Evolutionary conservation across 2,888 invertebrate species (phyloP), one percentile per base, ranked within the genome.

Genomic region (Diadegma fenestrale): DNA sequence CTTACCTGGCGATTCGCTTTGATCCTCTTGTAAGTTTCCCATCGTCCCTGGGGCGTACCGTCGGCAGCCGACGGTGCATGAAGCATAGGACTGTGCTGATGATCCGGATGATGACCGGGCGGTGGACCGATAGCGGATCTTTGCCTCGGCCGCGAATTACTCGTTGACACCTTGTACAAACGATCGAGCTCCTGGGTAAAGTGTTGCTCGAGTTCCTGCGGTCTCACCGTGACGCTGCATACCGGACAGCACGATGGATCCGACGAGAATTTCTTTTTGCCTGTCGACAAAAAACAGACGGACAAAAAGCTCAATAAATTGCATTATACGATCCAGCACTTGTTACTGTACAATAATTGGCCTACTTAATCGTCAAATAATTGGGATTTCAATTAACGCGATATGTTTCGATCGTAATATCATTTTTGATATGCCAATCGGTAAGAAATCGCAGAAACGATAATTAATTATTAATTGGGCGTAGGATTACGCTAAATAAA

Each of bases 161-260:
- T 91, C 68, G 93, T 90, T 10, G 95, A 94, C 71, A 96, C 92
- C 92, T 96, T 96, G 90, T 95, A 94, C 72, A 97, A 94, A 88
- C 96, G 96, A 86, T 97, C 97, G 87, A 98, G 95, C 94, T 98
- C 98, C 85, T 97, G 95, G 69, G 96, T 94, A 88, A 97, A 96
- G 94, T 98, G 99, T 37, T 96, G 95, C 89, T 98, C 97, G n/a
- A 98, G 94, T 93, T 98, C 98, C 1, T 96, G 96, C 1, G 96
- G 95, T 69, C 98, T 95, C 63, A 99, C 95, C 2, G 98, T 98
- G 85, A 97, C 96, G 86, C 98, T 97, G 93, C 99, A 99, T 0
- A 98, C 97, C 0, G 99, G 98, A 93, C 99, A 99, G 93, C 95
- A 97, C n/a, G 96, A 95, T 17, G 96, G 95, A 90, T 97, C 97